Percentiles rank a stretch among this genome's conserved stretches.
These are phyloP conservation scores for Teleiodes luculella DNA, from an alignment of 2,888 invertebrate genomes.

Conservation along the genomic window DNA sequence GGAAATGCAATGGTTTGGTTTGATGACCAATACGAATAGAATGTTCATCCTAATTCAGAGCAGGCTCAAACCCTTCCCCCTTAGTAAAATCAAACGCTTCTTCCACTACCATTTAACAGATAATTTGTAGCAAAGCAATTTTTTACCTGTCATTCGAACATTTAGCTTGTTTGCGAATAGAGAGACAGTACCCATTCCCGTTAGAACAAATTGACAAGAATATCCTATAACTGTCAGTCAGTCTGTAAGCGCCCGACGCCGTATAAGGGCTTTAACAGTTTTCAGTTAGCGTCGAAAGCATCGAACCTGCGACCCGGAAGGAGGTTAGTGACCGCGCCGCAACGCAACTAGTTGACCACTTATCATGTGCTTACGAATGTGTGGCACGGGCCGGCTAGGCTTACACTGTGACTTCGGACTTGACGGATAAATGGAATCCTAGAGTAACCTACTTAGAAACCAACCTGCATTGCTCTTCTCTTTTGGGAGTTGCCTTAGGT, in stretches of 20 bases:
- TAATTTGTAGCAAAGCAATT: too few relatives aligned
- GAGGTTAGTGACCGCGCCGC: constrained; percentile 42
- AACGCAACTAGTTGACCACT: constrained; percentile 40
- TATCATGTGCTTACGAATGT: constrained; percentile 34
- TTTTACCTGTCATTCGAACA: too few relatives aligned
- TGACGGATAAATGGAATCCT: background rate
- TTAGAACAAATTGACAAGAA: constrained; percentile 3
- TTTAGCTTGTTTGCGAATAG: too few relatives aligned
- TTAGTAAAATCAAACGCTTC: too few relatives aligned
- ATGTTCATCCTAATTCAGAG: too few relatives aligned
- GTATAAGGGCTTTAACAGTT: constrained; percentile 16
- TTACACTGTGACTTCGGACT: background rate
- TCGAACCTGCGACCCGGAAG: constrained; percentile 33
- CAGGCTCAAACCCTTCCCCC: too few relatives aligned
- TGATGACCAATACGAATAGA: too few relatives aligned
- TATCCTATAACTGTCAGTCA: background rate
- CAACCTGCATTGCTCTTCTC: too few relatives aligned
- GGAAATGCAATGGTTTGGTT: too few relatives aligned
- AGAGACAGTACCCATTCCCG: background rate
- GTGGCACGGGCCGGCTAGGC: constrained; percentile 21
- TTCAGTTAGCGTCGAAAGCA: constrained; percentile 34
- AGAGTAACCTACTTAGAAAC: background rate
- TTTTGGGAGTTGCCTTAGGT: too few relatives aligned
- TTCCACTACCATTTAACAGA: too few relatives aligned
- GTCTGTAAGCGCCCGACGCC: constrained; percentile 8